Evolutionary conservation across 2,888 invertebrate genomes (phyloP).

Genomic region (Cheilosia vulpina): DNA sequence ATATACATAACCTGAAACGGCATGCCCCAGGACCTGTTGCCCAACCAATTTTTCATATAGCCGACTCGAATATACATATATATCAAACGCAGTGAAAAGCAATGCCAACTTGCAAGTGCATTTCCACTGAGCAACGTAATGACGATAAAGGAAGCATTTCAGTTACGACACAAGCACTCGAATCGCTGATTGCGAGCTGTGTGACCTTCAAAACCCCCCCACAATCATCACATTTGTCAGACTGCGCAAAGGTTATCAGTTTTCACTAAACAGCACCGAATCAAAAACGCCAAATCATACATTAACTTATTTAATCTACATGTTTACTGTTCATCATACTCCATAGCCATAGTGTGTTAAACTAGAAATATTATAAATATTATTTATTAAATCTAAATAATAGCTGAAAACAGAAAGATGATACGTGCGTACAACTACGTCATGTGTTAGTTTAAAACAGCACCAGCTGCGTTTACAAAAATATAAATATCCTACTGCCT

Average conservation of each 20-base stretch:
- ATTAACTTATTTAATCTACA: slow-evolving; percentile 38
- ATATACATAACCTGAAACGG: too few species aligned
- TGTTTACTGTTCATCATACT: slow-evolving; percentile 38
- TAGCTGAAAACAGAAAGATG: slow-evolving; percentile 9
- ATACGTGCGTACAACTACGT: slow-evolving; percentile 44
- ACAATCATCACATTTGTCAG: not conserved
- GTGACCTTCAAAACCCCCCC: too few species aligned
- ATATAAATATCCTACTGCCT: slow-evolving; percentile 63
- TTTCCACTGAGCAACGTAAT: too few species aligned
- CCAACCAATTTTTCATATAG: too few species aligned
- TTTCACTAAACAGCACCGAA: not conserved
- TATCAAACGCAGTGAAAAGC: too few species aligned
- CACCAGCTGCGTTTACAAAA: slow-evolving; percentile 60
- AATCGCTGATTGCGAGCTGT: too few species aligned
- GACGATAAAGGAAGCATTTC: too few species aligned
- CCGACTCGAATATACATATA: too few species aligned
- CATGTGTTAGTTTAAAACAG: slow-evolving; percentile 43
- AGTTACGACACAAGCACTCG: too few species aligned
- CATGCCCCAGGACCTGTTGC: too few species aligned
- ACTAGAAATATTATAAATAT: slow-evolving; percentile 52
- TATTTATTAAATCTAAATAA: slow-evolving; percentile 54
- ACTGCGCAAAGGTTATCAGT: not conserved
- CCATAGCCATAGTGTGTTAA: slow-evolving; percentile 42
- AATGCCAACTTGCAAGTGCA: too few species aligned
- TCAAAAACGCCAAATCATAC: slow-evolving; percentile 2